Evolutionary conservation across 2,113 vertebrate species (phyloP), one percentile per base, ranked within the genome.

Genomic region (Archocentrus centrarchus): DNA sequence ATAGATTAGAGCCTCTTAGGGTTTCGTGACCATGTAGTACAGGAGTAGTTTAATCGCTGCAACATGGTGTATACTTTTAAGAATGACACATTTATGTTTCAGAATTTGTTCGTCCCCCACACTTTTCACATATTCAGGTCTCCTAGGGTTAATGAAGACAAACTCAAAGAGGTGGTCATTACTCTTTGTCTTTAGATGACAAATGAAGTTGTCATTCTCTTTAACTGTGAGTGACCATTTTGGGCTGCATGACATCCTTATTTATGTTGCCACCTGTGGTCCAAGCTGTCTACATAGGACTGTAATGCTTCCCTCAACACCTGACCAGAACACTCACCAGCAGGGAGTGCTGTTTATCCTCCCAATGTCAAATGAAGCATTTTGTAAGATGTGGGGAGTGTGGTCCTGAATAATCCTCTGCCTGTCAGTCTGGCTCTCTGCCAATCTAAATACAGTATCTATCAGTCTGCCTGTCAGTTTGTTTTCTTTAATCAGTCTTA

Each of bases 341-440:
- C 88, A 93, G 93, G 86, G 84, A 86, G 85, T 80, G 91, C 20
- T 88, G 87, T 91, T 87, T 57, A 68, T 89, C 86, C 86, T 94
- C 81, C 63, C 61, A 80, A 70, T 81, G 82, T 83, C 82, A 89
- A 53, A 55, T 8, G 9, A 59, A 59, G 39, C 50, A 79, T 64
- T 57, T 58, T 59, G 41, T 30, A 37, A 62, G 57, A 79, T 44
- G 11, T 84, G 30, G 30, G 30, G 86, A 63, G 35, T 62, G 22
- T 66, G 44, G 18, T 64, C 30, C 62, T 75, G 35, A 84, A 82
- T 78, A 85, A 85, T 59, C 59, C 11, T 73, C 27, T 81, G n/a
- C 68, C 7, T 81, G 22, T 88, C 73, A 77, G 10, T 63, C 27
- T 73, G 68, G 68, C 68, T 73, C 18, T 55, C 68, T 55, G 68